Percentiles rank a stretch among this genome's conserved stretches.
These are phyloP conservation scores for Sitophilus oryzae DNA, from an alignment of 1,140 invertebrate species.

Conservation along the genomic window DNA sequence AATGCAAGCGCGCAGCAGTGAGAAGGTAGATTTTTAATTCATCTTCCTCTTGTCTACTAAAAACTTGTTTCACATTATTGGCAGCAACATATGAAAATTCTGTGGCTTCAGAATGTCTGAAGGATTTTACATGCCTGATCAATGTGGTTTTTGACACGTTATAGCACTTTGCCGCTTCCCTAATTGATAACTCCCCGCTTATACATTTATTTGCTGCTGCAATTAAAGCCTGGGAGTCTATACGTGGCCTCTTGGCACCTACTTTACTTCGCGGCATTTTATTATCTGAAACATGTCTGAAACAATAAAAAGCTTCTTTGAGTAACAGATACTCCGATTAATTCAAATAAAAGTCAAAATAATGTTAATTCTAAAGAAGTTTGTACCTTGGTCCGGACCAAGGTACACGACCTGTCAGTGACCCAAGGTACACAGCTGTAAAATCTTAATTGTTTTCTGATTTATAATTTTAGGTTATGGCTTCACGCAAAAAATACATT, in stretches of 20 bases:
- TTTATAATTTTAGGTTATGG: neutral
- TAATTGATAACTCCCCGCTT: too few species aligned
- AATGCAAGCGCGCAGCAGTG: slow-evolving; percentile 16
- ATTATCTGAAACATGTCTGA: too few species aligned
- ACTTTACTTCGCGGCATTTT: neutral
- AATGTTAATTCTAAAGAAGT: neutral
- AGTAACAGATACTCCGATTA: too few species aligned
- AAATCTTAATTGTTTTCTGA: neutral
- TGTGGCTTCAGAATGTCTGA: too few species aligned
- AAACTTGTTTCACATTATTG: too few species aligned
- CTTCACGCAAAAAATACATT: neutral
- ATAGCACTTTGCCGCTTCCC: too few species aligned
- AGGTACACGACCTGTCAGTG: slow-evolving; percentile 3
- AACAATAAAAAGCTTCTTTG: too few species aligned
- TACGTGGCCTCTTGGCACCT: slow-evolving; percentile 1
- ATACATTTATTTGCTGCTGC: neutral
- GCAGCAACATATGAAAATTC: too few species aligned
- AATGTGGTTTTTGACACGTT: too few species aligned
- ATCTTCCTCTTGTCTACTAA: too few species aligned
- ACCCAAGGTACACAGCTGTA: too few species aligned
- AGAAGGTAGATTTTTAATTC: slow-evolving; percentile 1
- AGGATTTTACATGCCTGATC: too few species aligned
- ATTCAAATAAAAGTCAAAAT: neutral
- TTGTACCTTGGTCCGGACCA: slow-evolving; percentile 12
- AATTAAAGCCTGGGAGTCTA: slow-evolving; percentile 3